phyloP scores from a whole-genome alignment of 2,888 invertebrate genomes.

The Meganola albula region DNA sequence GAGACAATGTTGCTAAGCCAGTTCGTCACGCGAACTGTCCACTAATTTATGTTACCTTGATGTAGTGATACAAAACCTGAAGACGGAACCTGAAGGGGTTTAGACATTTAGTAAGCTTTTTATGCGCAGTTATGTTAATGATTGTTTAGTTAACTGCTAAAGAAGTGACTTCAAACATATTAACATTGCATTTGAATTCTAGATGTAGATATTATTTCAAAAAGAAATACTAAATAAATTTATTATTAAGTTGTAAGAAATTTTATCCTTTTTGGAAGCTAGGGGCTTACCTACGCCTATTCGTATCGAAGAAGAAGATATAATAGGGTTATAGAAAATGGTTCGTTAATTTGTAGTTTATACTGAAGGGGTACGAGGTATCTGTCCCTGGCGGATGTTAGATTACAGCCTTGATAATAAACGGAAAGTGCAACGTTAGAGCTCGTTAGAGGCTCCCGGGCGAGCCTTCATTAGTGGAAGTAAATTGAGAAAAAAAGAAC shows the following conservation, averaged over 20 bases:
- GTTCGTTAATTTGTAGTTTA: constrained; percentile 14
- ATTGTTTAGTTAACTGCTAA: constrained; percentile 48
- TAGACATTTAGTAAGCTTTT: constrained; percentile 27
- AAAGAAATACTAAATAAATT: no score
- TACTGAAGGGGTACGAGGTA: constrained; percentile 9
- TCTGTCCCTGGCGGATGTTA: constrained; percentile 34
- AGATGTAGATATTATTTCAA: constrained; percentile 11
- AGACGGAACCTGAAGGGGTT: constrained; percentile 41
- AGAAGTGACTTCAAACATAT: no score
- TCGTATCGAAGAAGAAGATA: no score
- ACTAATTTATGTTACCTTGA: constrained; percentile 75
- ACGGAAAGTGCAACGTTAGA: constrained; percentile 51
- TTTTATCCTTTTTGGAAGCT: no score
- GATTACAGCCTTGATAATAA: constrained; percentile 59
- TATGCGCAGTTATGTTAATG: constrained; percentile 54
- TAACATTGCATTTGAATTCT: constrained; percentile 25
- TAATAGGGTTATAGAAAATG: constrained; percentile 3
- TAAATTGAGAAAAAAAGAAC: constrained; percentile 51
- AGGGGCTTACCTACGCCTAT: no score
- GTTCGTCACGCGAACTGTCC: constrained; percentile 74
- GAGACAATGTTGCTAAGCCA: constrained; percentile 64
- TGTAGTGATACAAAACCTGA: constrained; percentile 59
- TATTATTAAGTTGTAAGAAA: no score
- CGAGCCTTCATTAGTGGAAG: constrained; percentile 61
- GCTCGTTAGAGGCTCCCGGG: constrained; percentile 54